phyloP scores from a whole-genome alignment of 2,888 invertebrate genomes.

The Melangyna quadrimaculata region DNA sequence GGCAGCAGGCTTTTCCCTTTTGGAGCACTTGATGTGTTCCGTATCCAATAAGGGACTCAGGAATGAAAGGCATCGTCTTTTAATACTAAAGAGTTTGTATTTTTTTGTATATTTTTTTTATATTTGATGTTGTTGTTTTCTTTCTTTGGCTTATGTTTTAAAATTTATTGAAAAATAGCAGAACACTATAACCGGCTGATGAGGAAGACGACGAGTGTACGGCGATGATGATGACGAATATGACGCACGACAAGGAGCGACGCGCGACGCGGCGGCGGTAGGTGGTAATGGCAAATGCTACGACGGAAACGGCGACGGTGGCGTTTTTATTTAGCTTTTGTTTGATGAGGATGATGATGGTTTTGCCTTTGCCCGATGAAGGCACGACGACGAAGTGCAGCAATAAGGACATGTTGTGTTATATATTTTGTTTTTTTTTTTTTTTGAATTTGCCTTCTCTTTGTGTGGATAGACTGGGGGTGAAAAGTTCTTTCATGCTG shows the following conservation, averaged over 20 bases:
- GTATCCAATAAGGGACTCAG: slow-evolving; percentile 66
- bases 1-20: slow-evolving; percentile 48
- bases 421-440: background rate
- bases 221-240: background rate
- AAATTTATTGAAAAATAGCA: slow-evolving; percentile 68
- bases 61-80: slow-evolving; percentile 57
- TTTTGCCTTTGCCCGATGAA: slow-evolving; percentile 32
- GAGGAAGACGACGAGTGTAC: slow-evolving; percentile 1
- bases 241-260: background rate
- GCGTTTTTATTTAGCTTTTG: slow-evolving; percentile 32
- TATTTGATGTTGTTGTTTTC: slow-evolving; percentile 25
- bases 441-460: too few relatives aligned
- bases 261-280: background rate
- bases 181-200: slow-evolving; percentile 45
- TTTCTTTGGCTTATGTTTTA: slow-evolving; percentile 50
- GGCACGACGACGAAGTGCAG: background rate
- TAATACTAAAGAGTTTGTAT: slow-evolving; percentile 48
- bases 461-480: slow-evolving; percentile 6
- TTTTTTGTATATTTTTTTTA: slow-evolving; percentile 3
- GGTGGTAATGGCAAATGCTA: background rate
- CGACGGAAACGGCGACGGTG: slow-evolving; percentile 3
- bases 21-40: slow-evolving; percentile 54
- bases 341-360: slow-evolving; percentile 29
- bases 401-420: slow-evolving; percentile 24
- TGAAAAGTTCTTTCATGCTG: slow-evolving; percentile 28